A percentile compares a stretch with the other conserved stretches of the same genome.
phyloP scores from a whole-genome alignment of 2,797 vertebrate species.

The Takifugu ocellatus region DNA sequence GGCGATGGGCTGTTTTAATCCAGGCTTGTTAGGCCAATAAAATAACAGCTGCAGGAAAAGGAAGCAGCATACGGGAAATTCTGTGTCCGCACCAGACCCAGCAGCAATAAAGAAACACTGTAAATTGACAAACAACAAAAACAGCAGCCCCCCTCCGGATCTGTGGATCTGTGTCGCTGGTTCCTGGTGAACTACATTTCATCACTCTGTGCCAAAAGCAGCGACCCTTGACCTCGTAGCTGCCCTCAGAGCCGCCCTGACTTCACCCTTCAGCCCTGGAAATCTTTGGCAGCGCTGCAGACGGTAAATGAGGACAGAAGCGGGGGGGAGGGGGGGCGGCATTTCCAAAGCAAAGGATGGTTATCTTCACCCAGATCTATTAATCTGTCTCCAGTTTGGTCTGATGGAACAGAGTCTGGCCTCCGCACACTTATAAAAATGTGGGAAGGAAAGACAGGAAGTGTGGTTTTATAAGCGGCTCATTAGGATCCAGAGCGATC shows the following conservation, averaged over 20 bases:
- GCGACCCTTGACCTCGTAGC: slow-evolving; percentile 24
- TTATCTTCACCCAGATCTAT: slow-evolving; percentile 16
- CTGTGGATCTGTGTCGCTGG: slow-evolving; percentile 51
- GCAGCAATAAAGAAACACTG: slow-evolving; percentile 3
- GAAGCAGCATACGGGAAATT: slow-evolving; percentile 17
- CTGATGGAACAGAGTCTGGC: slow-evolving; percentile 24
- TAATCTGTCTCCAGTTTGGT: slow-evolving; percentile 25
- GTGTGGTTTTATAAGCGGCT: slow-evolving; percentile 54
- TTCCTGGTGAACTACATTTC: slow-evolving; percentile 53
- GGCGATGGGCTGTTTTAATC: slow-evolving; percentile 52
- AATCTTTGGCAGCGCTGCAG: not conserved
- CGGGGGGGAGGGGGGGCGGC: not conserved
- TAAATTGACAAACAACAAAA: not conserved
- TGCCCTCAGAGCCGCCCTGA: slow-evolving; percentile 5
- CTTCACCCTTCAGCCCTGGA: slow-evolving; percentile 10
- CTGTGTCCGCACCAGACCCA: not conserved
- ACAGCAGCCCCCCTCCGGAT: too few relatives aligned
- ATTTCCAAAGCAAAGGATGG: not conserved
- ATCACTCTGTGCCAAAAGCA: slow-evolving; percentile 48
- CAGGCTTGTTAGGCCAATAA: slow-evolving; percentile 50
- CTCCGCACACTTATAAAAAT: slow-evolving; percentile 23
- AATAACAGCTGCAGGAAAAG: slow-evolving; percentile 36
- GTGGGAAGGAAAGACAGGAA: slow-evolving; percentile 40
- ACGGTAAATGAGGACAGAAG: not conserved
- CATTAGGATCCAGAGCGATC: slow-evolving; percentile 62